Conservation (phyloP, 2,113 vertebrate genomes). For the Anhinga rufa region DNA sequence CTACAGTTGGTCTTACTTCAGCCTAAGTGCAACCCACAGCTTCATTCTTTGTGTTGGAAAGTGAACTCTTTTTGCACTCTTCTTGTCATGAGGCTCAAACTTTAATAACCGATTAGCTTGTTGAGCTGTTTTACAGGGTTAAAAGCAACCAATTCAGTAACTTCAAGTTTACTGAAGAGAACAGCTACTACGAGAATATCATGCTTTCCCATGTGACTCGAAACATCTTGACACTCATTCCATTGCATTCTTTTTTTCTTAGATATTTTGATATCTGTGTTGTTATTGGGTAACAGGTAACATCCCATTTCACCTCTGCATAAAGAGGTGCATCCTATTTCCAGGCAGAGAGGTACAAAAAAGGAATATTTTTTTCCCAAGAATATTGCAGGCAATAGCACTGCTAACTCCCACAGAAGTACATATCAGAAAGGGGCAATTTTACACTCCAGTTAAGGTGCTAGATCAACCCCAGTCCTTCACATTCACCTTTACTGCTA, state of each 20-base stretch:
- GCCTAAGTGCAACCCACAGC: background rate
- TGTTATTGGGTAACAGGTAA: background rate
- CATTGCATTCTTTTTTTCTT: background rate
- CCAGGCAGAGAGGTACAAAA: background rate
- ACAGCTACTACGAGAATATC: background rate
- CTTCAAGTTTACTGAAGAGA: background rate
- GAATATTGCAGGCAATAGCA: background rate
- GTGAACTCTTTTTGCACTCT: background rate
- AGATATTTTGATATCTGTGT: background rate
- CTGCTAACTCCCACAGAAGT: background rate
- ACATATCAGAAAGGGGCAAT: rapidly evolving
- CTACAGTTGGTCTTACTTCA: background rate
- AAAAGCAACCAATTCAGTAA: background rate
- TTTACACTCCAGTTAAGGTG: background rate
- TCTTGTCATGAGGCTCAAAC: background rate
- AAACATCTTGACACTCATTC: background rate
- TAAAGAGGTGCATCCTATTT: background rate
- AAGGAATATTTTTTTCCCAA: background rate
- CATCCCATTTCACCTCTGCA: background rate
- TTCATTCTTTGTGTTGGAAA: background rate
- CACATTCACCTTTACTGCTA: background rate
- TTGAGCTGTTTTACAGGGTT: background rate
- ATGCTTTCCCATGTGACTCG: background rate
- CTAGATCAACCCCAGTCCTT: background rate
- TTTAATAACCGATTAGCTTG: background rate